Base-by-base conservation (phyloP, 2,797 vertebrate genomes). In the Knipowitschia caucasica region DNA sequence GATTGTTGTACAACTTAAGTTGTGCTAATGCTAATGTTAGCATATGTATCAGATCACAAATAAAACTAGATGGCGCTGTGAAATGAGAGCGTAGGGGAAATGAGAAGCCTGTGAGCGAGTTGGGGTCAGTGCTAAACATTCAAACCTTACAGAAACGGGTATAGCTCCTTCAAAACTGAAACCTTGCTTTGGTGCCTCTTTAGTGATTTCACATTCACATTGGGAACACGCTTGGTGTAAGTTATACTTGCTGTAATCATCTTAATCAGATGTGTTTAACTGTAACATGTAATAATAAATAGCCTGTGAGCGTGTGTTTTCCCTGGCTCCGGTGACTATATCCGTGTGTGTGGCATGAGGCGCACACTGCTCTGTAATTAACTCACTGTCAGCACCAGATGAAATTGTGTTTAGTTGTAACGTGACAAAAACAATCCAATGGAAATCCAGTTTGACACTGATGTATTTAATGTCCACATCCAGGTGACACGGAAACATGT, bases 361-460 rank as follows among this genome's bases (percentile, higher is more conserved):
- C 0, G 18, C 7, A 27, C 46, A 71, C 53, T 20, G 0, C 58
- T 53, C 69, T 64, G 54, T 76, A 78, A 81, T 77, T 71, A 71
- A 54, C 62, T 64, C 66, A 49, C 74, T 75, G 72, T 78, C 72
- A 73, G 50, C 75, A 54, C 30, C 18, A 45, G 51, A 69, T 59
- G 71, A 66, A 69, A 67, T 25, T 38, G 60, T 62, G 53, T 52
- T 67, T 9, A 27, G 53, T 66, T 65, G 59, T 72, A 69, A 70
- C 31, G 23, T 65, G 59, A 75, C 60, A 33, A 57, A 11, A 2
- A 51, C 43, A 18, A 40, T 61, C 42, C 50, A 1, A 38, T 29
- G 57, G 56, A 52, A 54, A 50, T 62, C 56, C 53, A 72, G 25
- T 75, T 69, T 65, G 64, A 36, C 65, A 14, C 50, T 67, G 47